phyloP scores from a whole-genome alignment of 2,113 vertebrate species.

The Phylloscopus trochiloides region DNA sequence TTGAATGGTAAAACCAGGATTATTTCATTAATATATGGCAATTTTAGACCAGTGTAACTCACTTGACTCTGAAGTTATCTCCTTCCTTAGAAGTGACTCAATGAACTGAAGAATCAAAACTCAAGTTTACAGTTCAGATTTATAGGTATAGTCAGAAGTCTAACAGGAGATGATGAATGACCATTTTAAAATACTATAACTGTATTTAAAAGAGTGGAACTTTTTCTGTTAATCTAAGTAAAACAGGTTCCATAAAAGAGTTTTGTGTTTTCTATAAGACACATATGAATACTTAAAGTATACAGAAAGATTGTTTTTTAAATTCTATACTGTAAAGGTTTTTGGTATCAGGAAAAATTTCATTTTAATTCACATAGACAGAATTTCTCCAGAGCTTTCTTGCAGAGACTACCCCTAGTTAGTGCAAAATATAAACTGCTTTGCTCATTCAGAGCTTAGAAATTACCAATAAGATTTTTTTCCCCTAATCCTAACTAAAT shows the following conservation, averaged over 20 bases:
- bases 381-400: not conserved
- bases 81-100: not conserved
- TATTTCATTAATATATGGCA: not conserved
- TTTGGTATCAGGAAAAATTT: not conserved
- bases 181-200: not conserved
- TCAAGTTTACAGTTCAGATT: not conserved
- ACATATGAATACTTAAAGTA: not conserved
- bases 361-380: not conserved
- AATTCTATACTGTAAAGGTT: not conserved
- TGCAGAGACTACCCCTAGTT: not conserved
- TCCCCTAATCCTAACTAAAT: not conserved
- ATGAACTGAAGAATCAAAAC: not conserved
- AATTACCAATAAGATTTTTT: not conserved
- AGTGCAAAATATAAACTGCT: not conserved
- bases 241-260: not conserved
- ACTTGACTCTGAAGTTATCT: not conserved
- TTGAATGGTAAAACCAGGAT: not conserved
- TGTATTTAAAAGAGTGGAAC: not conserved
- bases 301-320: not conserved
- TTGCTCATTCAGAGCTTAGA: not conserved
- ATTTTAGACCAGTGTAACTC: not conserved
- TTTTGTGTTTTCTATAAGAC: not conserved
- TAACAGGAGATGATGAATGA: not conserved
- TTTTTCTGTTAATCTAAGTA: not conserved
- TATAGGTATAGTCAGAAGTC: not conserved